A percentile compares a stretch with the other conserved stretches of the same genome.
These are phyloP conservation scores for Amaurobius ferox DNA, from an alignment of 2,888 invertebrate genomes.

Conservation along the genomic window DNA sequence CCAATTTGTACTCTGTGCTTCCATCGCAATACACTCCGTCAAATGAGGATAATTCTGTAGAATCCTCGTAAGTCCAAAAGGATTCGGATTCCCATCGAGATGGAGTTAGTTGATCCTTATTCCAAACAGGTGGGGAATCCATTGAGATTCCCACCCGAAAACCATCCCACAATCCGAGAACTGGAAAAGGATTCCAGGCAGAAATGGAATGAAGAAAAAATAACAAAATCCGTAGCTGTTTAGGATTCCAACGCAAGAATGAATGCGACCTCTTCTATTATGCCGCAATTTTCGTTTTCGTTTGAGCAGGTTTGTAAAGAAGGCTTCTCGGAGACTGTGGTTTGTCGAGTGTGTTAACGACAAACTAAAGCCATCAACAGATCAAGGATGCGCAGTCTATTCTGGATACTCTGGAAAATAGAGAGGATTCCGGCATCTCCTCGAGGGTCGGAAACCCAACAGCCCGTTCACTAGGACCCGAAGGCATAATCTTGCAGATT, in stretches of 20 bases:
- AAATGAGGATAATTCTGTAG: background rate
- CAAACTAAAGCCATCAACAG: too few species aligned
- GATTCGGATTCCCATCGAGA: constrained; percentile 32
- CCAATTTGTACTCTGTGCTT: constrained; percentile 23
- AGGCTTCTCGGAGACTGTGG: too few species aligned
- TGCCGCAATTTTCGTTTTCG: background rate
- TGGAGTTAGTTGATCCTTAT: background rate
- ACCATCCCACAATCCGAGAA: background rate
- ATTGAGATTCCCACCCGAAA: background rate
- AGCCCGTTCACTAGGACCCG: background rate
- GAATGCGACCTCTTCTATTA: constrained; percentile 1
- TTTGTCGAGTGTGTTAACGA: too few species aligned
- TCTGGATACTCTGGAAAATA: too few species aligned
- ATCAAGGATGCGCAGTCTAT: too few species aligned
- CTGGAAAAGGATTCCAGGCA: background rate
- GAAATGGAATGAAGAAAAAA: constrained; percentile 6
- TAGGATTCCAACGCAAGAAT: background rate
- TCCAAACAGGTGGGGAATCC: background rate
- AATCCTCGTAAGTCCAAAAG: constrained; percentile 57
- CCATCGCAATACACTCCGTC: background rate
- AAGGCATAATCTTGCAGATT: background rate
- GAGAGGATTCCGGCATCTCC: background rate
- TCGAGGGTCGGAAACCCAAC: background rate
- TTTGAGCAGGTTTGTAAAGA: constrained; percentile 1
- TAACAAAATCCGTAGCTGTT: background rate